A percentile compares a stretch with the other conserved stretches of the same genome.
Conservation (phyloP, 2,888 invertebrate genomes). For the Saturnia pavonia region DNA sequence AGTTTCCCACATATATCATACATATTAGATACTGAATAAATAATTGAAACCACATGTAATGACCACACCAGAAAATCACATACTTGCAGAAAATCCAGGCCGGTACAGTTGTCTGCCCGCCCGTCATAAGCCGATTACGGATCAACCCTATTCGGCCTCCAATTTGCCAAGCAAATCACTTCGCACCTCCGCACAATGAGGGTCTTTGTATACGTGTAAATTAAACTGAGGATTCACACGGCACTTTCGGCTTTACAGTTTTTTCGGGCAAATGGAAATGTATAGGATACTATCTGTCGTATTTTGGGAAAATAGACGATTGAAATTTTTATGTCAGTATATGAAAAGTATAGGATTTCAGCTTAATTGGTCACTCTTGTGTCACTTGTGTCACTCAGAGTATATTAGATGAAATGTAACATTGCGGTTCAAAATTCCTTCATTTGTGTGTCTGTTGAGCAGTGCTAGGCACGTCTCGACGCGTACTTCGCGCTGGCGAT, state of each 20-base stretch:
- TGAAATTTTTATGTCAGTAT: background rate
- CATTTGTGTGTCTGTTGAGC: too few species aligned
- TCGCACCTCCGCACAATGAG: slow-evolving; percentile 53
- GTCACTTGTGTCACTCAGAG: too few species aligned
- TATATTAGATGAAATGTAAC: too few species aligned
- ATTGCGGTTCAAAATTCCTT: too few species aligned
- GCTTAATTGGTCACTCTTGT: too few species aligned
- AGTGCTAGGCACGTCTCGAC: too few species aligned
- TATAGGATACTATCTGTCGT: background rate
- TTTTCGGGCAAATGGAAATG: slow-evolving; percentile 4
- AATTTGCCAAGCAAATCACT: slow-evolving; percentile 67
- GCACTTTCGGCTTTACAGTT: slow-evolving; percentile 16
- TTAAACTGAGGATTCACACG: slow-evolving; percentile 46
- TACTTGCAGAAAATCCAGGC: slow-evolving; percentile 23
- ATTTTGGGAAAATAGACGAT: background rate
- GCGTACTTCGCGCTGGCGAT: too few species aligned
- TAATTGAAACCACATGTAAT: background rate
- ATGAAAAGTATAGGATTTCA: too few species aligned
- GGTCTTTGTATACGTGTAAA: slow-evolving; percentile 52
- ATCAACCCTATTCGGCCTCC: slow-evolving; percentile 46
- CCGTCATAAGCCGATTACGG: slow-evolving; percentile 62
- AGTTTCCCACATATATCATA: background rate
- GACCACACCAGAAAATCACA: slow-evolving; percentile 13
- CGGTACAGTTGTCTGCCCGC: slow-evolving; percentile 9
- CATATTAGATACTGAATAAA: background rate